Percentiles rank a stretch among this genome's conserved stretches.
Conservation (phyloP, 2,888 invertebrate genomes). For the Cerceris ruficornis region DNA sequence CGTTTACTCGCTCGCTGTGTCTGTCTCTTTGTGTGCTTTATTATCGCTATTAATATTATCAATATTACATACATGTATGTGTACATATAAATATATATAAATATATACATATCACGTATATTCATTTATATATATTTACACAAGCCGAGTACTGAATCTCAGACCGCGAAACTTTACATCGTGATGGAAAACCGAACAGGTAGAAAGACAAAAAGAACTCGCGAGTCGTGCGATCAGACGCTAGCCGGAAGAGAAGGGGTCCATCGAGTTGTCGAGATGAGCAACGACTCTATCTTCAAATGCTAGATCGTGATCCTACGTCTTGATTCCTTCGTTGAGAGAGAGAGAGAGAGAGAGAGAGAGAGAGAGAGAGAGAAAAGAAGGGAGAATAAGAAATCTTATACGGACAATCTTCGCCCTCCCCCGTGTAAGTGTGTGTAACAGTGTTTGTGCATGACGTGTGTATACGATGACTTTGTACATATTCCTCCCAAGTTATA, state of each 20-base stretch:
- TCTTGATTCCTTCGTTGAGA: background rate
- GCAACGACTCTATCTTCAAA: background rate
- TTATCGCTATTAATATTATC: background rate
- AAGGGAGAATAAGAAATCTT: background rate
- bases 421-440: conserved; percentile 5
- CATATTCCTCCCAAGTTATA: conserved; percentile 54
- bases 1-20: conserved; percentile 9
- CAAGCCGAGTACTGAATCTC: background rate
- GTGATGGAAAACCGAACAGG: background rate
- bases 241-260: background rate
- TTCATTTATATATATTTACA: background rate
- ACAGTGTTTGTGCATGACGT: conserved; percentile 14
- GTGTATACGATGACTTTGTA: conserved; percentile 54
- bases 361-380: background rate
- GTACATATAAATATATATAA: background rate
- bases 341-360: background rate
- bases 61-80: background rate
- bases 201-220: background rate
- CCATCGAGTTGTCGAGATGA: too few relatives aligned
- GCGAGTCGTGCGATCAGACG: background rate
- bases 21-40: background rate
- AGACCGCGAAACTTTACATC: background rate
- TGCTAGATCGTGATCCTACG: background rate
- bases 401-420: background rate
- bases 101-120: background rate